These are phyloP conservation scores for Saccostrea echinata DNA, from an alignment of 1,140 invertebrate genomes.

Conservation along the genomic window DNA sequence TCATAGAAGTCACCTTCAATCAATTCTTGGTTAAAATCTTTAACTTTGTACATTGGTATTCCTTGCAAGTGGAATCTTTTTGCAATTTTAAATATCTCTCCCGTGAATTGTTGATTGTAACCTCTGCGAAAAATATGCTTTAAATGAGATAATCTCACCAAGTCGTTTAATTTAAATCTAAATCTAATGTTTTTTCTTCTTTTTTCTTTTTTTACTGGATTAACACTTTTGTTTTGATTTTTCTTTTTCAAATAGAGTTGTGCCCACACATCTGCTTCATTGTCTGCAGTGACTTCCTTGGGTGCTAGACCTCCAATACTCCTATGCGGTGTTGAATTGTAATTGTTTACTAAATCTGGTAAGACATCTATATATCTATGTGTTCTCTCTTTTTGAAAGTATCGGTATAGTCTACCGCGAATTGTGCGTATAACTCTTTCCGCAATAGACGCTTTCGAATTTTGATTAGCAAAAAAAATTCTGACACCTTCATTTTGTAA, in stretches of 20 bases:
- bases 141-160: too few relatives aligned
- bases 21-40: slow-evolving; percentile 38
- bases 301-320: slow-evolving; percentile 43
- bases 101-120: too few relatives aligned
- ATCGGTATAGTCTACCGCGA: slow-evolving; percentile 42
- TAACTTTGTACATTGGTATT: too few relatives aligned
- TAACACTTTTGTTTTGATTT: too few relatives aligned
- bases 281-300: slow-evolving; percentile 40
- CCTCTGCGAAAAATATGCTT: too few relatives aligned
- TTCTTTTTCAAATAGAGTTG: slow-evolving; percentile 3
- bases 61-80: too few relatives aligned
- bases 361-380: slow-evolving; percentile 47
- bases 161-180: too few relatives aligned
- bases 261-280: slow-evolving; percentile 49
- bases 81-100: too few relatives aligned
- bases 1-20: slow-evolving; percentile 48
- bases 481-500: background rate
- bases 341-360: slow-evolving; percentile 43
- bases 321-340: slow-evolving; percentile 50
- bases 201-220: too few relatives aligned
- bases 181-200: too few relatives aligned
- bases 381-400: slow-evolving; percentile 42
- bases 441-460: slow-evolving; percentile 35
- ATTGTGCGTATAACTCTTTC: too few relatives aligned
- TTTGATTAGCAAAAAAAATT: background rate